These are phyloP conservation scores for Dreissena rostriformis DNA, from an alignment of 1,140 invertebrate species.

Conservation along the genomic window DNA sequence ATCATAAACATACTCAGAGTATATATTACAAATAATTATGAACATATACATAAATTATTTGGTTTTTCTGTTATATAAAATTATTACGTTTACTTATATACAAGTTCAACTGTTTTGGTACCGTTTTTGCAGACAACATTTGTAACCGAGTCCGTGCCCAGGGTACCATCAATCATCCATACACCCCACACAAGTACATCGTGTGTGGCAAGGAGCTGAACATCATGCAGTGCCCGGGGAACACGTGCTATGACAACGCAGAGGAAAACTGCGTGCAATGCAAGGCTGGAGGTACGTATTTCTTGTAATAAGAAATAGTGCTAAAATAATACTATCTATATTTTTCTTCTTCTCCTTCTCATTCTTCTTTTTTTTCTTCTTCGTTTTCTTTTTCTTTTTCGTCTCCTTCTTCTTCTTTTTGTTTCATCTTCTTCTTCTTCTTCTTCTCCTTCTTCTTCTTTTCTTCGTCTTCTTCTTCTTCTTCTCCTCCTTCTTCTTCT, in stretches of 20 bases:
- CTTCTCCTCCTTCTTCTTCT: no score
- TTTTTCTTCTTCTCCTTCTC: neutral
- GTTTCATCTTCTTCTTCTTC: no score
- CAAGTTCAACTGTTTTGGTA: no score
- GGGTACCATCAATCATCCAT: slow-evolving; percentile 44
- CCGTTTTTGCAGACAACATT: slow-evolving; percentile 36
- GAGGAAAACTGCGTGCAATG: slow-evolving; percentile 31
- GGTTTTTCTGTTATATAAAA: no score
- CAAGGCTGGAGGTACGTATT: slow-evolving; percentile 37
- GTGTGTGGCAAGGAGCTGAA: slow-evolving; percentile 48
- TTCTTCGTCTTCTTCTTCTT: no score
- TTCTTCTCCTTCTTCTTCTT: no score
- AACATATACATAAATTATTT: no score
- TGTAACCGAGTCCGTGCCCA: slow-evolving; percentile 30
- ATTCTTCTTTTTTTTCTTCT: neutral
- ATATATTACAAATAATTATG: no score
- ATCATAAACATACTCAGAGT: no score
- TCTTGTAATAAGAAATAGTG: neutral
- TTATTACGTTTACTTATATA: no score
- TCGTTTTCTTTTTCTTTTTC: neutral
- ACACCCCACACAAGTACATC: slow-evolving; percentile 54
- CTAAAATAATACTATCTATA: neutral
- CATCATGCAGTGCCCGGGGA: slow-evolving; percentile 49
- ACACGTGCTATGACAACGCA: slow-evolving; percentile 47
- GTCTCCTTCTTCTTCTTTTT: no score